Evolutionary conservation across 2,113 vertebrate genomes (phyloP), one percentile per base, ranked within the genome.

Genomic region (Cephalopterus ornatus): DNA sequence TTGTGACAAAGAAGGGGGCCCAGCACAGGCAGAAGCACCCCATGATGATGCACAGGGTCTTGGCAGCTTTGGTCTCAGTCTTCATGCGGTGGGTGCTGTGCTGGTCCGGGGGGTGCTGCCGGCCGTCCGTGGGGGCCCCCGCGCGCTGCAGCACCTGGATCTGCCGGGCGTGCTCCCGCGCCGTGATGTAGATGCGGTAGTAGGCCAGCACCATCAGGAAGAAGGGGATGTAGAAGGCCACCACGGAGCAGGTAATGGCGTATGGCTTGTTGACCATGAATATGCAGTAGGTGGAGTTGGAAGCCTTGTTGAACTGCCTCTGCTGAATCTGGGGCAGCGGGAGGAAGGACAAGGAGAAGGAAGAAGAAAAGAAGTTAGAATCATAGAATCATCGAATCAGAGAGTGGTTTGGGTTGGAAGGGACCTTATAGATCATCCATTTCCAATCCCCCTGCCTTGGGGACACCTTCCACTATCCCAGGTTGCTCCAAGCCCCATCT

Each of bases 221-320:
- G 94, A 99, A 98, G 1, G 99, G 99, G 92, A 99, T 98, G 98
- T 99, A 99, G 98, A 99, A 99, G 96, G 99, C 99, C 96, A 99
- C 99, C 98, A 99, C 98, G 0, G 99, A 99, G 97, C 99, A 99
- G 80, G 99, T 99, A 94, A 99, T 98, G 55, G 99, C 99, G 1
- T 99, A 99, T 35, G 99, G 99, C 95, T 99, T 99, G 98, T 99
- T 99, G 84, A 99, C 99, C 99, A 99, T 99, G 98, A 99, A 99
- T 91, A 99, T 97, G 93, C 99, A 99, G 91, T 98, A 98, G 0
- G 99, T 99, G 56, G 99, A 98, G 98, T 99, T 99, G 91, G 98
- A 99, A 91, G 97, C 98, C 32, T 98, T 98, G 76, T 94, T 98
- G 98, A 98, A 97, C 90, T 98, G 98, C 76, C 98, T 98, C 92